phyloP scores from a whole-genome alignment of 2,113 vertebrate species.

The Pycnonotus jocosus region DNA sequence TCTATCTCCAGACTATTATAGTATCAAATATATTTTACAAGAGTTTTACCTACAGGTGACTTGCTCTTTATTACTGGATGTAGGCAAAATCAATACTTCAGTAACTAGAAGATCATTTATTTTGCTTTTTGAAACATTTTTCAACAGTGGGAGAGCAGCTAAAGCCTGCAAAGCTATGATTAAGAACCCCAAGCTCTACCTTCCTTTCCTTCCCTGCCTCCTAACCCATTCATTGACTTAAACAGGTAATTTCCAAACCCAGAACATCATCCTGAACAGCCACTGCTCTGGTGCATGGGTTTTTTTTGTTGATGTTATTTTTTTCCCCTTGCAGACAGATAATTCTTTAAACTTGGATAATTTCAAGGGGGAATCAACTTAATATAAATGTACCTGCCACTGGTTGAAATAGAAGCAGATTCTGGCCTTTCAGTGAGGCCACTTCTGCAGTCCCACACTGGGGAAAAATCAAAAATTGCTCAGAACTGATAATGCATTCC shows the following conservation, averaged over 20 bases:
- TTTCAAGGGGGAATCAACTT: slow-evolving; percentile 57
- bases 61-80: slow-evolving; percentile 84
- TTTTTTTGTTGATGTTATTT: background rate
- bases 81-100: slow-evolving; percentile 83
- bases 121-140: slow-evolving; percentile 82
- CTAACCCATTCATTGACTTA: slow-evolving; percentile 69
- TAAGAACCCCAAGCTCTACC: slow-evolving; percentile 72
- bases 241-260: slow-evolving; percentile 54
- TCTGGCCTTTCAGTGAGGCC: slow-evolving; percentile 52
- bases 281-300: background rate
- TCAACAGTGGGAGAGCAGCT: slow-evolving; percentile 77
- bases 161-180: slow-evolving; percentile 77
- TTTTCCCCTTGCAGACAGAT: background rate
- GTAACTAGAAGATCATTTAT: slow-evolving; percentile 79
- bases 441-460: slow-evolving; percentile 42
- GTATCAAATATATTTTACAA: slow-evolving; percentile 85
- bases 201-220: slow-evolving; percentile 53
- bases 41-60: slow-evolving; percentile 86
- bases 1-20: slow-evolving; percentile 82
- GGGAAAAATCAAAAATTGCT: slow-evolving; percentile 67
- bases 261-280: slow-evolving; percentile 9
- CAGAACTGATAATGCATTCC: slow-evolving; percentile 61
- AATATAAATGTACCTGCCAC: slow-evolving; percentile 56
- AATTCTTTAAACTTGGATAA: slow-evolving; percentile 61
- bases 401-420: slow-evolving; percentile 46